Evolutionary conservation across 2,797 vertebrate species (phyloP).

Genomic region (Spondyliosoma cantharus): DNA sequence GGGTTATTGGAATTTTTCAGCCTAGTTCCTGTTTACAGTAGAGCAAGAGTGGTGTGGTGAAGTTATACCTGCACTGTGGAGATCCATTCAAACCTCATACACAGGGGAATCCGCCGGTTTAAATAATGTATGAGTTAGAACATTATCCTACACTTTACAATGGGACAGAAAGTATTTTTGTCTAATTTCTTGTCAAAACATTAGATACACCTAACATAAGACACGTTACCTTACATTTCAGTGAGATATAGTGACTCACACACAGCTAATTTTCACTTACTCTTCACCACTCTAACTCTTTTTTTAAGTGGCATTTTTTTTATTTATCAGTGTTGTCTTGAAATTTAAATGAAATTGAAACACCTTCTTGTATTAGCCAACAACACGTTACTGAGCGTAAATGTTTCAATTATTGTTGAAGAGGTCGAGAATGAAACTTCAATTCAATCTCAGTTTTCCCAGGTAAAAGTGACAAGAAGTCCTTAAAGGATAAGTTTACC

Average conservation of each 20-base stretch:
- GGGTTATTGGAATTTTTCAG: neutral
- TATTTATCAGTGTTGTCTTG: too few relatives aligned
- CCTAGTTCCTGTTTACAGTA: neutral
- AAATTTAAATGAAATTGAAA: neutral
- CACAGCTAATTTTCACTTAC: too few relatives aligned
- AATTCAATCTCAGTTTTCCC: neutral
- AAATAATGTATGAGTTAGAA: neutral
- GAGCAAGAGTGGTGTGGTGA: neutral
- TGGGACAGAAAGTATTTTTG: neutral
- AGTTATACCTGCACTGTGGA: neutral
- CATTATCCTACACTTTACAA: neutral
- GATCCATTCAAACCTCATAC: neutral
- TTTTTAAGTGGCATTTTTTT: too few relatives aligned
- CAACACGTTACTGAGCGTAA: too few relatives aligned
- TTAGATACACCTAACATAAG: too few relatives aligned
- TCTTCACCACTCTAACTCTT: too few relatives aligned
- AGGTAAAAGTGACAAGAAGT: neutral
- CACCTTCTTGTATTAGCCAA: neutral
- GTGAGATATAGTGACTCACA: too few relatives aligned
- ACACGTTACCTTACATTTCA: too few relatives aligned
- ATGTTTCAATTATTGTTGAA: neutral
- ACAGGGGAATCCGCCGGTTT: neutral
- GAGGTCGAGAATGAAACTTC: too few relatives aligned
- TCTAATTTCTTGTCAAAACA: too few relatives aligned
- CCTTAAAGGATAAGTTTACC: neutral